phyloP scores from a whole-genome alignment of 2,113 vertebrate species.

The Zosterops japonicus region DNA sequence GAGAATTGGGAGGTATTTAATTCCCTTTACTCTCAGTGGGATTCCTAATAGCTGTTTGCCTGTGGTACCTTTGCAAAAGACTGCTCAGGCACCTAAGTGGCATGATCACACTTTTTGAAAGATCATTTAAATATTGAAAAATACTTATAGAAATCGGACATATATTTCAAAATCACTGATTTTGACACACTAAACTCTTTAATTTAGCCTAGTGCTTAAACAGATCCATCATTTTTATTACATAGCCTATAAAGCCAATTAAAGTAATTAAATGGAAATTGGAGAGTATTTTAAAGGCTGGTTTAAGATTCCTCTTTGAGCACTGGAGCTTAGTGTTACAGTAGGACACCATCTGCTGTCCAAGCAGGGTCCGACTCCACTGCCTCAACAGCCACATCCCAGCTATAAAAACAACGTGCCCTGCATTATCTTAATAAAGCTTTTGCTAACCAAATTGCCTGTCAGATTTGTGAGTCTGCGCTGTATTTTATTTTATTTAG shows the following conservation, averaged over 20 bases:
- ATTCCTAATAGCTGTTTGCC: neutral
- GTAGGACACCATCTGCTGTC: constrained; percentile 70
- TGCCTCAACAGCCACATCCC: neutral
- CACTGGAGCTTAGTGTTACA: neutral
- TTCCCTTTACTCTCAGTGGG: neutral
- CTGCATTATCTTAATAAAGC: neutral
- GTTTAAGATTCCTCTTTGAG: constrained; percentile 12
- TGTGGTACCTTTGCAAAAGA: neutral
- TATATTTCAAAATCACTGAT: neutral
- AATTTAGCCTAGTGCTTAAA: constrained; percentile 4
- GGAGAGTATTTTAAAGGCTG: constrained; percentile 13
- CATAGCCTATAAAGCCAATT: neutral
- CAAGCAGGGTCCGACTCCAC: neutral
- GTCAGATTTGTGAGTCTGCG: neutral
- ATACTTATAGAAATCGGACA: neutral
- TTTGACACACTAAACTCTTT: neutral
- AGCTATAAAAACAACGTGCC: neutral
- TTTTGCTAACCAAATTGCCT: neutral
- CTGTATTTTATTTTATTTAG: neutral
- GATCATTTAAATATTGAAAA: neutral
- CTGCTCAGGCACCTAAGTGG: neutral
- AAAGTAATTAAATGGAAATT: constrained; percentile 24
- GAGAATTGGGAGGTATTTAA: neutral
- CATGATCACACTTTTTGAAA: neutral
- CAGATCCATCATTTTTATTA: constrained; percentile 23